Evolutionary conservation across 2,113 vertebrate species (phyloP), one percentile per base, ranked within the genome.

Genomic region (Polyodon spathula): DNA sequence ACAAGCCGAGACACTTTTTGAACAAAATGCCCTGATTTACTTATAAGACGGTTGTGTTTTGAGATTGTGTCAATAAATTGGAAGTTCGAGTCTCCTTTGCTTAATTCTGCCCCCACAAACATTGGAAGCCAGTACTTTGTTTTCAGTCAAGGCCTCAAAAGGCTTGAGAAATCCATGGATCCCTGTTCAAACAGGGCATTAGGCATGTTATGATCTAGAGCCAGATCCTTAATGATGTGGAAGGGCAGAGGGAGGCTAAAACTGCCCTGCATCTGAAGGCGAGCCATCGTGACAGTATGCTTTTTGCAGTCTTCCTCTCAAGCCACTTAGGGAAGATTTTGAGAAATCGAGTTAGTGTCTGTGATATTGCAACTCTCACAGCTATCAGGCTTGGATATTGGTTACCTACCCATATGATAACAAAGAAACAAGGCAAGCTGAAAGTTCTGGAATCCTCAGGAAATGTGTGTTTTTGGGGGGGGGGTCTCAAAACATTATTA

Each of bases 151-250:
- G 59, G 41, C 53, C 40, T 80, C 71, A 67, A 60, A 27, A 59
- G 61, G 62, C 60, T 64, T 66, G 54, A 63, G 59, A 71, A 80
- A 75, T 71, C 81, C 73, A 76, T 40, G 68, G 69, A 68, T 67
- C 71, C 67, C 69, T 73, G 65, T 37, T 37, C 37, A 52, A 69
- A 77, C 66, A 71, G 78, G 63, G 63, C 66, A 76, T 76, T 76
- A 61, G 59, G 71, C 61, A 67, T 76, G 66, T 77, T 81, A 78
- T 85, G 76, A 85, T 82, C 73, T 76, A 50, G 68, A 78, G 87
- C 83, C 85, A 87, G 83, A 71, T 75, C 82, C 76, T 83, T 85
- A 87, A 88, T 85, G 82, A 89, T 85, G 85, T 80, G 76, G 68
- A 73, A 80, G 72, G 79, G 73, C 73, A 78, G 68, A 69, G 70